These are phyloP conservation scores for Acronicta alni DNA, from an alignment of 2,888 invertebrate species.

Conservation along the genomic window DNA sequence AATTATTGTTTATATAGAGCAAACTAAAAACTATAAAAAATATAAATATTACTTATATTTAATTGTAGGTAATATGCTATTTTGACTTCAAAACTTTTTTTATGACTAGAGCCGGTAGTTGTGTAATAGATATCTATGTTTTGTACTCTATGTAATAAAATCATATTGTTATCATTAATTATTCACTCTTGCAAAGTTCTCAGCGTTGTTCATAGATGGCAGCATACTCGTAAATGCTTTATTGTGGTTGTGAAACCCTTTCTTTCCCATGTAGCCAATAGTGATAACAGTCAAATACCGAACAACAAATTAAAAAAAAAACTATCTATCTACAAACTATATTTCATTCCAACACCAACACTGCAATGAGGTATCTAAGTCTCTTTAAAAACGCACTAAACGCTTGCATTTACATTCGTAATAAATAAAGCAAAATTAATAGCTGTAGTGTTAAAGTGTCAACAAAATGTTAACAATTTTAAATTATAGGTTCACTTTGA, in stretches of 20 bases:
- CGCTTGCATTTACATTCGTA: not conserved
- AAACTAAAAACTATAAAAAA: no score
- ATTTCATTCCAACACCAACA: no score
- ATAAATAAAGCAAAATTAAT: slow-evolving; percentile 12
- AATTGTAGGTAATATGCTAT: no score
- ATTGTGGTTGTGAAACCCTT: no score
- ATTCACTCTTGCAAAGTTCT: slow-evolving; percentile 17
- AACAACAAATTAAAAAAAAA: not conserved
- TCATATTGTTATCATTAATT: not conserved
- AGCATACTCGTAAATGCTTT: slow-evolving; percentile 7
- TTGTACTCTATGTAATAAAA: not conserved
- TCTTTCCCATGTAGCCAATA: no score
- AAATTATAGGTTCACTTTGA: slow-evolving; percentile 32
- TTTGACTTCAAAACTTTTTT: no score
- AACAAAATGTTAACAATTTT: slow-evolving; percentile 33
- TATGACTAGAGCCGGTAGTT: no score
- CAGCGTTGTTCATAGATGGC: slow-evolving; percentile 39
- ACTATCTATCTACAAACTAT: not conserved
- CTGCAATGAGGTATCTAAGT: not conserved
- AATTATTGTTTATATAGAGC: no score
- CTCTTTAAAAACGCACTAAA: not conserved
- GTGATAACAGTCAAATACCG: no score
- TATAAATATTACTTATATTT: no score
- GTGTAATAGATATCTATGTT: no score
- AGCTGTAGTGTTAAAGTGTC: slow-evolving; percentile 18